Conservation (phyloP, 2,113 vertebrate genomes). For the Pseudolaguvia tuberculata region DNA sequence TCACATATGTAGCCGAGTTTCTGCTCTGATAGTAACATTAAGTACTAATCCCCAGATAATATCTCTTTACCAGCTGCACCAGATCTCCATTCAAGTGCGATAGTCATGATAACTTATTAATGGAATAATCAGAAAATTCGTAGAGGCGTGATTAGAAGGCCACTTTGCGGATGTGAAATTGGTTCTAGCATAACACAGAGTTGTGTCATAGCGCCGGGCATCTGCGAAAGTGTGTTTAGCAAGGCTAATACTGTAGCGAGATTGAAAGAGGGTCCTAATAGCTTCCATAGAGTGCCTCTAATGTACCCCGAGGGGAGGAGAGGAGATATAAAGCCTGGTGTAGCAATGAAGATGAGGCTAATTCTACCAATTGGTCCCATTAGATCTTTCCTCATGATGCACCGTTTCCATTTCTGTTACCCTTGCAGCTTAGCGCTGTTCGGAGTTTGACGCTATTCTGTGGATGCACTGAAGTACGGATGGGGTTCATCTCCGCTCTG, state of each 20-base stretch:
- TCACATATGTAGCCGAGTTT: background rate
- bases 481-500: constrained; percentile 15
- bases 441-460: background rate
- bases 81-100: constrained; percentile 36
- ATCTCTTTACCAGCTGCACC: constrained; percentile 6
- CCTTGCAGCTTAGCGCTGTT: constrained; percentile 38
- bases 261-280: constrained; percentile 41
- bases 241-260: constrained; percentile 29
- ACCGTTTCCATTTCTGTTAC: constrained; percentile 25
- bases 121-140: constrained; percentile 28
- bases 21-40: background rate
- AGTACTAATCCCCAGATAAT: constrained; percentile 29
- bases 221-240: constrained; percentile 45
- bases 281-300: constrained; percentile 43
- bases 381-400: constrained; percentile 25
- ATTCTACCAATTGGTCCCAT: constrained; percentile 14
- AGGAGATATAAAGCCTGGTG: constrained; percentile 26
- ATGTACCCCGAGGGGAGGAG: constrained; percentile 40
- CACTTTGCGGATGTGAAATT: constrained; percentile 45
- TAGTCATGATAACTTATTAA: constrained; percentile 40
- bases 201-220: constrained; percentile 37
- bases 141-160: constrained; percentile 23
- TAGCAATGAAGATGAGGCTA: constrained; percentile 5
- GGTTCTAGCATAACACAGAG: constrained; percentile 39
- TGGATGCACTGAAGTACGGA: constrained; percentile 17